phyloP scores from a whole-genome alignment of 2,797 vertebrate genomes.

The Takifugu ocellatus region DNA sequence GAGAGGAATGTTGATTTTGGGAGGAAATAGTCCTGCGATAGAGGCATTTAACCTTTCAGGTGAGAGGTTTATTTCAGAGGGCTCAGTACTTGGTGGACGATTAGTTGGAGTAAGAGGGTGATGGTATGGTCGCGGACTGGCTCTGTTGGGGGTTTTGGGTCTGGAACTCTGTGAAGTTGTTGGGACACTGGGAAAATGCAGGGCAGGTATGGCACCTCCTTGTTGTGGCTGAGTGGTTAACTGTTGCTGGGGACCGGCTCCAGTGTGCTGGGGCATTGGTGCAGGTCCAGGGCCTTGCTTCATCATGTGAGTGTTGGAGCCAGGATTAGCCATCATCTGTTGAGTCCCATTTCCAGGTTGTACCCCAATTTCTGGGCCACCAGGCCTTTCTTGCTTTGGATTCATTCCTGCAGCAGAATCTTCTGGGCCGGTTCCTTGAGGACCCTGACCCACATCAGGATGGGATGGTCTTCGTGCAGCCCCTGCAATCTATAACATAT shows the following conservation, averaged over 20 bases:
- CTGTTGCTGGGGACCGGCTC: constrained; percentile 89
- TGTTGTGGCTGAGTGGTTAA: constrained; percentile 80
- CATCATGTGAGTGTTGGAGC: constrained; percentile 85
- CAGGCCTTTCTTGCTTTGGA: constrained; percentile 79
- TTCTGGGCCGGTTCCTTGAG: constrained; percentile 81
- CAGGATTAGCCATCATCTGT: constrained; percentile 84
- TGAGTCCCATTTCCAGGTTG: constrained; percentile 83
- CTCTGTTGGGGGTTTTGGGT: constrained; percentile 97
- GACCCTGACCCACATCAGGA: constrained; percentile 83
- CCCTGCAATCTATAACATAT: constrained; percentile 69
- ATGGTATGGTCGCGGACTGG: constrained; percentile 96
- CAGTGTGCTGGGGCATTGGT: constrained; percentile 82
- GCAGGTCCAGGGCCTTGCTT: constrained; percentile 87
- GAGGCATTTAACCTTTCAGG: constrained; percentile 98
- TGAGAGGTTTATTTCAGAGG: constrained; percentile 97
- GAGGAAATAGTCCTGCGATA: constrained; percentile 96
- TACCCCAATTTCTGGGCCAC: constrained; percentile 77
- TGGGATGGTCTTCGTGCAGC: constrained; percentile 87
- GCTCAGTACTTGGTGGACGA: constrained; percentile 96
- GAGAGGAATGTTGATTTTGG: constrained; percentile 98
- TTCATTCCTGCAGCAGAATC: constrained; percentile 76
- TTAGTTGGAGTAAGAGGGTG: constrained; percentile 96
- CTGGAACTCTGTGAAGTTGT: constrained; percentile 91
- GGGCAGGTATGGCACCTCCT: constrained; percentile 79
- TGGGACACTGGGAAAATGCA: constrained; percentile 90